phyloP scores from a whole-genome alignment of 1,140 invertebrate genomes.

The Leguminivora glycinivorella region DNA sequence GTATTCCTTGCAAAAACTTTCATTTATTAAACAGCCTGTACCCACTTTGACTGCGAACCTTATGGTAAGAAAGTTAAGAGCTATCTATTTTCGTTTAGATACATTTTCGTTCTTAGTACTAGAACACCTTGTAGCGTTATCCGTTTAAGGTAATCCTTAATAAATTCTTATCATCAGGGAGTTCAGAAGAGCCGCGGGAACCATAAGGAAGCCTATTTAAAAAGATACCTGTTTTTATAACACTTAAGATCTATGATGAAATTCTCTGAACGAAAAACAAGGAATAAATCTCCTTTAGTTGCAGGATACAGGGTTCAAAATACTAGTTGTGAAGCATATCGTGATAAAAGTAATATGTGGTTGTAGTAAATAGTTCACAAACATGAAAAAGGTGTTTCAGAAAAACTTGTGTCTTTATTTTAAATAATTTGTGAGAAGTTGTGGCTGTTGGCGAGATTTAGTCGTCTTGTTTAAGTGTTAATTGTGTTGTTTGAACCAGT shows the following conservation, averaged over 20 bases:
- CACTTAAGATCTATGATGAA: background rate
- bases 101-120: background rate
- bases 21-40: slow-evolving; percentile 11
- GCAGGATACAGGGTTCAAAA: background rate
- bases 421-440: background rate
- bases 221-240: background rate
- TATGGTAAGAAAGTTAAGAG: background rate
- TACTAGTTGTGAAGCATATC: background rate
- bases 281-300: background rate
- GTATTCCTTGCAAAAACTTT: slow-evolving; percentile 16
- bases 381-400: slow-evolving; percentile 12
- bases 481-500: no score
- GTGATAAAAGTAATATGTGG: background rate
- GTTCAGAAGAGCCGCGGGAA: slow-evolving; percentile 1
- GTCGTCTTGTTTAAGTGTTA: background rate
- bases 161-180: slow-evolving; percentile 18
- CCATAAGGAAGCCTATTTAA: slow-evolving; percentile 3
- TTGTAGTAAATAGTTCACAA: background rate
- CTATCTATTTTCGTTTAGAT: no score
- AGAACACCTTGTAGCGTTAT: background rate
- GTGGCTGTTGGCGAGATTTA: slow-evolving; percentile 1
- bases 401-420: background rate
- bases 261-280: background rate
- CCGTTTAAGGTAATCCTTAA: slow-evolving; percentile 16
- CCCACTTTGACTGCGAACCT: background rate